A percentile compares a stretch with the other conserved stretches of the same genome.
Evolutionary conservation across 2,797 vertebrate genomes (phyloP).

Genomic region (Parauchenoglanis ngamensis): DNA sequence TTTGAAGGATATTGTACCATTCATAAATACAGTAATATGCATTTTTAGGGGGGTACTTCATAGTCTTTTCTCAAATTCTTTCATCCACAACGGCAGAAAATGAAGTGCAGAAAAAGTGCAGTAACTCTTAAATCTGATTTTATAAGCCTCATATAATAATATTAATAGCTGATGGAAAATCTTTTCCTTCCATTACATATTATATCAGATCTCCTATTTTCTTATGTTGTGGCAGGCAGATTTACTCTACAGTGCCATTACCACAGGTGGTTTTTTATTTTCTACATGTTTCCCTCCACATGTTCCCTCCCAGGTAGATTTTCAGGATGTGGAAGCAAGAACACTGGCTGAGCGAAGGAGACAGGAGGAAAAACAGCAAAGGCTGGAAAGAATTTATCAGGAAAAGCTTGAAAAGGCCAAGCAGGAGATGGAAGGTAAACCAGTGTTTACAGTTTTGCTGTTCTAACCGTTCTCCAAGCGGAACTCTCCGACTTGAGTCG

Average conservation of each 20-base stretch:
- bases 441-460: background rate
- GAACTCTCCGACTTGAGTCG: background rate
- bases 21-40: background rate
- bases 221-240: background rate
- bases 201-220: background rate
- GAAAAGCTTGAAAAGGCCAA: slow-evolving; percentile 80
- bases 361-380: slow-evolving; percentile 83
- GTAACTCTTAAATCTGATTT: no score
- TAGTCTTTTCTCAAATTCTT: background rate
- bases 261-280: background rate
- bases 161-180: background rate
- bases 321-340: slow-evolving; percentile 83
- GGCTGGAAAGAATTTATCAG: slow-evolving; percentile 81
- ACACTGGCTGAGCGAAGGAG: slow-evolving; percentile 82
- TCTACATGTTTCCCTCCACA: background rate
- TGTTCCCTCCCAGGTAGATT: slow-evolving; percentile 82
- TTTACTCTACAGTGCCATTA: background rate
- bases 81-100: background rate
- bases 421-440: slow-evolving; percentile 86
- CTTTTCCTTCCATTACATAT: background rate
- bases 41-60: background rate
- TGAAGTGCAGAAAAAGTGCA: no score
- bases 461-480: background rate
- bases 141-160: background rate
- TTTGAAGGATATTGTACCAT: background rate